A percentile compares a stretch with the other conserved stretches of the same genome.
Conservation (phyloP, 2,797 vertebrate species). For the Bucorvus abyssinicus region DNA sequence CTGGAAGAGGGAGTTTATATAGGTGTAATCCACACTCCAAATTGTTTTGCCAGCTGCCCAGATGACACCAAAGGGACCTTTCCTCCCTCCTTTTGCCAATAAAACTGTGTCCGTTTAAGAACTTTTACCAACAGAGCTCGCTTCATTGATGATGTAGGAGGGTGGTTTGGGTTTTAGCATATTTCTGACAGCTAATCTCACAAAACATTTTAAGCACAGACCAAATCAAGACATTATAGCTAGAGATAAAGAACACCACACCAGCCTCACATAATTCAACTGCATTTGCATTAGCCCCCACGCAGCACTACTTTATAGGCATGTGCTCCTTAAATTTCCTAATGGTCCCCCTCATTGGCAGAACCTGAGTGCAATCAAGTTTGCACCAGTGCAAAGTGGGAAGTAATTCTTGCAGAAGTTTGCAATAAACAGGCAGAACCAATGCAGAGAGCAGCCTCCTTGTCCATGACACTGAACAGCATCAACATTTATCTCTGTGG, state of each 20-base stretch:
- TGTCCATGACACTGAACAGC: accelerated
- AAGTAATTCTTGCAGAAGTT: neutral
- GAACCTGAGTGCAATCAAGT: neutral
- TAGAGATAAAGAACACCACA: neutral
- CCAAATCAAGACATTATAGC: neutral
- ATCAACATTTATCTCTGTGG: neutral
- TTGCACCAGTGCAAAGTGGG: neutral
- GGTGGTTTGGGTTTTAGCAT: neutral
- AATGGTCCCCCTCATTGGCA: neutral
- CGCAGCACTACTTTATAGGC: neutral
- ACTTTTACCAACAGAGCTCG: neutral
- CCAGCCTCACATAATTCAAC: neutral
- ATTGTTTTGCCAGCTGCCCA: neutral
- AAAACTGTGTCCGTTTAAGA: neutral
- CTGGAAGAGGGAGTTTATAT: neutral
- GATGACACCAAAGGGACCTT: neutral
- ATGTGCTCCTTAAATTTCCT: neutral
- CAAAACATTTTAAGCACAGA: neutral
- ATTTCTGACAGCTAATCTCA: constrained; percentile 1
- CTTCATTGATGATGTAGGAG: neutral
- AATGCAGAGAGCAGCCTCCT: neutral
- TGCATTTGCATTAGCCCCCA: neutral
- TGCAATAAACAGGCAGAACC: neutral
- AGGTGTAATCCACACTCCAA: neutral
- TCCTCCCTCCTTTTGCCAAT: neutral